These are phyloP conservation scores for Umimayanthus chanpuru DNA, from an alignment of 92 coral and sea anemone genomes.

Conservation along the genomic window DNA sequence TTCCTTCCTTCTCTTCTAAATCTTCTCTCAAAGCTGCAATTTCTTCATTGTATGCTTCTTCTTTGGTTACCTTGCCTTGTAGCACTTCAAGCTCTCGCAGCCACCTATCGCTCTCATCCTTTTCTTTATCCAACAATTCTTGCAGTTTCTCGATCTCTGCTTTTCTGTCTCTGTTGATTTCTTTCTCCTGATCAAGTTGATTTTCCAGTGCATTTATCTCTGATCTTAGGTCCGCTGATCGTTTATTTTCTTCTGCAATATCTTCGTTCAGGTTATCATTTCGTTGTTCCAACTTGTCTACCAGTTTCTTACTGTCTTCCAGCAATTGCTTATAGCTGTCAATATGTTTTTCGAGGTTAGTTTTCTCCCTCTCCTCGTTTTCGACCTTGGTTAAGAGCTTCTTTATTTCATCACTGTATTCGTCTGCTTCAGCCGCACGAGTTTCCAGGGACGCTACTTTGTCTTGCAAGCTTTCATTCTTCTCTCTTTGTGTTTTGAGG, in stretches of 20 bases:
- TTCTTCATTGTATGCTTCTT: constrained; percentile 54
- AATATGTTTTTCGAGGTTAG: constrained; percentile 65
- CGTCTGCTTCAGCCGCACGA: constrained; percentile 27
- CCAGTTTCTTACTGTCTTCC: constrained; percentile 79
- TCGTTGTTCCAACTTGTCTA: constrained; percentile 67
- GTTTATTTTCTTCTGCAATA: constrained; percentile 62
- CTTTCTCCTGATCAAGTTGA: constrained; percentile 65
- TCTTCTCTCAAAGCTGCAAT: constrained; percentile 47
- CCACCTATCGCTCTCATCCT: constrained; percentile 31
- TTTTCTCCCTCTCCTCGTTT: constrained; percentile 64
- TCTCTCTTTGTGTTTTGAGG: constrained; percentile 17
- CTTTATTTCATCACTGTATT: constrained; percentile 62
- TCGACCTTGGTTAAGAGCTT: constrained; percentile 63
- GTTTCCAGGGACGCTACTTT: constrained; percentile 16
- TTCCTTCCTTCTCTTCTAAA: constrained; percentile 61
- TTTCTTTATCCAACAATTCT: constrained; percentile 47
- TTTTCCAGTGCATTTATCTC: constrained; percentile 72
- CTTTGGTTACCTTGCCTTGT: constrained; percentile 28
- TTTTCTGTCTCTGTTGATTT: constrained; percentile 49
- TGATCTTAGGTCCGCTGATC: constrained; percentile 67
- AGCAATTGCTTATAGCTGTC: constrained; percentile 63
- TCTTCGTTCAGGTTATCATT: constrained; percentile 65
- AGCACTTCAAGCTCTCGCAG: constrained; percentile 42
- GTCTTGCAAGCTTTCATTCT: constrained; percentile 21
- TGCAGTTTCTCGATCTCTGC: constrained; percentile 48